phyloP scores from a whole-genome alignment of 2,113 vertebrate species.

The Sphyrna mokarran region DNA sequence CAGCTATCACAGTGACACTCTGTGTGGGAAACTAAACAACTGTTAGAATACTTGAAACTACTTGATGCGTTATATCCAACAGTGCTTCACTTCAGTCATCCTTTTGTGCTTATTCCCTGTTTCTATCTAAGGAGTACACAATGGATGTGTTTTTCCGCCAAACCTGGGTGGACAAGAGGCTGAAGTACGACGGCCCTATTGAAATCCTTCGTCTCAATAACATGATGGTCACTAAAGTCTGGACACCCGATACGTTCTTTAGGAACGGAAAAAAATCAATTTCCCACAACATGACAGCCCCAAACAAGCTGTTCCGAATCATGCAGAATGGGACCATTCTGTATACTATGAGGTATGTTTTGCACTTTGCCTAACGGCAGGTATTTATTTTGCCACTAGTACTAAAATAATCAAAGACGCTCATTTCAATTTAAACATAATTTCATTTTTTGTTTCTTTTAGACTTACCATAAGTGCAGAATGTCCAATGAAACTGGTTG shows the following conservation, averaged over 20 bases:
- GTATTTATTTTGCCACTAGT: background rate
- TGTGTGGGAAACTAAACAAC: background rate
- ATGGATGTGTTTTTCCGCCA: conserved; percentile 99
- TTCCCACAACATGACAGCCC: conserved; percentile 95
- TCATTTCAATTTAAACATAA: conserved; percentile 36
- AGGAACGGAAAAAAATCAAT: conserved; percentile 96
- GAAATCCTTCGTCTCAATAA: conserved; percentile 96
- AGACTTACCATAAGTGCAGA: conserved; percentile 95
- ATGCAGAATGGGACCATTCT: conserved; percentile 98
- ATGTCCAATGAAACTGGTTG: conserved; percentile 95
- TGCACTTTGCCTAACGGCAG: background rate
- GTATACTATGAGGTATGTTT: conserved; percentile 90
- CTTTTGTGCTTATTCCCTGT: background rate
- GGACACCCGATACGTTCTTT: conserved; percentile 99
- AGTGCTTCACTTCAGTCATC: background rate
- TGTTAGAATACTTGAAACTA: background rate
- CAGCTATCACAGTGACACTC: background rate
- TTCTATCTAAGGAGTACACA: conserved; percentile 78
- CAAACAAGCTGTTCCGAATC: conserved; percentile 95
- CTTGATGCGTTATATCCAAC: background rate
- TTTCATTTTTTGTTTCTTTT: conserved; percentile 50
- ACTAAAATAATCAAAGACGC: background rate
- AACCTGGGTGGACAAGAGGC: conserved; percentile 89
- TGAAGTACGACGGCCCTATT: conserved; percentile 87
- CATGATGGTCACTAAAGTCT: conserved; percentile 97